phyloP scores from a whole-genome alignment of 1,140 invertebrate species.

The Oppia nitens region DNA sequence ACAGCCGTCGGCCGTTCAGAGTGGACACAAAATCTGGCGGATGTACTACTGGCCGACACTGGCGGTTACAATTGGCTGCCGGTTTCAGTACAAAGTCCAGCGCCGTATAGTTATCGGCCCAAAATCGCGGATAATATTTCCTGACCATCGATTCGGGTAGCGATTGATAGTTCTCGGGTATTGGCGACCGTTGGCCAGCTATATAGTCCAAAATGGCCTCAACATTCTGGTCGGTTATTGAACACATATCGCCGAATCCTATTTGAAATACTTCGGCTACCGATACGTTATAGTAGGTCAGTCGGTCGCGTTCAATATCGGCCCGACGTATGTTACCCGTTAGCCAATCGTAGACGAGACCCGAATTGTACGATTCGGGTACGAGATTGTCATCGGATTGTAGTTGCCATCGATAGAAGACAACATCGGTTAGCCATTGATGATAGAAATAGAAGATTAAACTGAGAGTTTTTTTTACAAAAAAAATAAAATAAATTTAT shows the following conservation, averaged over 20 bases:
- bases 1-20: too few relatives aligned
- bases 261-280: not conserved
- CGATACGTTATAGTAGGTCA: not conserved
- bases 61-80: too few relatives aligned
- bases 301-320: not conserved
- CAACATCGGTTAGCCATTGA: not conserved
- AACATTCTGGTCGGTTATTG: not conserved
- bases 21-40: too few relatives aligned
- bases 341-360: not conserved
- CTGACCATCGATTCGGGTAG: too few relatives aligned
- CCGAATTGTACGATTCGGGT: not conserved
- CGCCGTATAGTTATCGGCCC: too few relatives aligned
- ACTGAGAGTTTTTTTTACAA: not conserved
- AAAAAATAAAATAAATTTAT: too few relatives aligned
- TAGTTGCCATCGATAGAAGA: not conserved
- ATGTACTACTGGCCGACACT: too few relatives aligned
- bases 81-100: too few relatives aligned
- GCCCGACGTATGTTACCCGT: not conserved
- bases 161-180: too few relatives aligned
- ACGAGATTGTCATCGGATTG: not conserved
- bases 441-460: not conserved
- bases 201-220: too few relatives aligned
- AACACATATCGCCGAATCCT: not conserved
- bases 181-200: too few relatives aligned
- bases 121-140: too few relatives aligned